Conservation (phyloP, 2,113 vertebrate species). For the Pollachius pollachius region DNA sequence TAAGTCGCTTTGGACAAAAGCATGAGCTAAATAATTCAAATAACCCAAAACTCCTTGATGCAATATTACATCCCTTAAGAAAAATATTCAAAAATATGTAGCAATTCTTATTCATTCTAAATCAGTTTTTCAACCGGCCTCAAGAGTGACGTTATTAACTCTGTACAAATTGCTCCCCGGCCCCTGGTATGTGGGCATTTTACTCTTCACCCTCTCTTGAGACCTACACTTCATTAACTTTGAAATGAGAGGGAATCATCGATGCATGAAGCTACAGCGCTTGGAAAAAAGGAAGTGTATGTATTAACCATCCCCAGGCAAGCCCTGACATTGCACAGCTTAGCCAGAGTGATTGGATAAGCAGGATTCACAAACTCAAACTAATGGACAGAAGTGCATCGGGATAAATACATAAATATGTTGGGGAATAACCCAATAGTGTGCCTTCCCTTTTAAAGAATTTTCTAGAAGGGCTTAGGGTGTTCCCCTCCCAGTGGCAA, state of each 20-base stretch:
- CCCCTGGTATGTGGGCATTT: background rate
- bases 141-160: background rate
- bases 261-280: background rate
- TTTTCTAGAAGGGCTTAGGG: no score
- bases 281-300: conserved; percentile 15
- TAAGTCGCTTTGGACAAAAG: background rate
- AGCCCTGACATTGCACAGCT: background rate
- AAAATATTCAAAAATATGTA: no score
- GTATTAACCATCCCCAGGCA: background rate
- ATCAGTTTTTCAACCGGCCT: background rate
- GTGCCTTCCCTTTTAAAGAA: no score
- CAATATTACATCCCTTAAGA: no score
- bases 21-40: background rate
- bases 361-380: no score
- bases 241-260: conserved; percentile 43
- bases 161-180: background rate
- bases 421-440: no score
- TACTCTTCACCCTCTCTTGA: conserved; percentile 8
- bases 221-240: conserved; percentile 40
- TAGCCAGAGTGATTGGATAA: no score
- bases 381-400: no score
- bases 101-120: background rate
- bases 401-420: no score
- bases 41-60: no score
- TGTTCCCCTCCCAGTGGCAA: no score